A percentile compares a stretch with the other conserved stretches of the same genome.
phyloP scores from a whole-genome alignment of 2,888 invertebrate genomes.

The Gonocerus acuteangulatus region DNA sequence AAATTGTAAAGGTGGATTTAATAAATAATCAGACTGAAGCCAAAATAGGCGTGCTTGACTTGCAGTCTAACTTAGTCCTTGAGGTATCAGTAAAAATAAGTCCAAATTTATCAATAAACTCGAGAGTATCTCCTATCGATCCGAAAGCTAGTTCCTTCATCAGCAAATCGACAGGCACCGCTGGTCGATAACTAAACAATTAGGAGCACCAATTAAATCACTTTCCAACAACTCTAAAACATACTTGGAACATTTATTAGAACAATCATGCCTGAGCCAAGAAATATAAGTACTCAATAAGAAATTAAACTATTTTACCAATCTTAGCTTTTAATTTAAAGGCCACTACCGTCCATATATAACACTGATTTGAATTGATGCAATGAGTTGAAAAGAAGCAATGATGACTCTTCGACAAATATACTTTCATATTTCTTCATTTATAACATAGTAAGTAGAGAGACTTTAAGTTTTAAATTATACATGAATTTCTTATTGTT shows the following conservation, averaged over 20 bases:
- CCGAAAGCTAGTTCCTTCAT: slow-evolving; percentile 82
- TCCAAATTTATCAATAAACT: slow-evolving; percentile 78
- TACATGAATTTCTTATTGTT: too few relatives aligned
- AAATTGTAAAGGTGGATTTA: slow-evolving; percentile 12
- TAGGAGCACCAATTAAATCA: slow-evolving; percentile 30
- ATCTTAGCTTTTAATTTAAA: too few relatives aligned
- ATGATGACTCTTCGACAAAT: too few relatives aligned
- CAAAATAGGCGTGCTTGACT: slow-evolving; percentile 54
- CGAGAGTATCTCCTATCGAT: slow-evolving; percentile 70
- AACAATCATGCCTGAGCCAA: slow-evolving; percentile 15
- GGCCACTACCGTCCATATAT: too few relatives aligned
- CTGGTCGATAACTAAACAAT: slow-evolving; percentile 84
- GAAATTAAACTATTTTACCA: too few relatives aligned
- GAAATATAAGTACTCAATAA: too few relatives aligned
- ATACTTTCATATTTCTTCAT: too few relatives aligned
- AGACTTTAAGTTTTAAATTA: too few relatives aligned
- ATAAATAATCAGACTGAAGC: slow-evolving; percentile 22
- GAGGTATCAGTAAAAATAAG: slow-evolving; percentile 62
- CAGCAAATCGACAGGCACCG: slow-evolving; percentile 79
- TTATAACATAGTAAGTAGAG: too few relatives aligned
- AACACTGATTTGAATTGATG: too few relatives aligned
- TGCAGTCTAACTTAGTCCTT: slow-evolving; percentile 80
- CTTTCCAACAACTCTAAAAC: slow-evolving; percentile 24
- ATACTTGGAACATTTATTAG: background rate
- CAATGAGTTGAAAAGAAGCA: too few relatives aligned